phyloP scores from a whole-genome alignment of 2,797 vertebrate genomes.

The Pristis pectinata region DNA sequence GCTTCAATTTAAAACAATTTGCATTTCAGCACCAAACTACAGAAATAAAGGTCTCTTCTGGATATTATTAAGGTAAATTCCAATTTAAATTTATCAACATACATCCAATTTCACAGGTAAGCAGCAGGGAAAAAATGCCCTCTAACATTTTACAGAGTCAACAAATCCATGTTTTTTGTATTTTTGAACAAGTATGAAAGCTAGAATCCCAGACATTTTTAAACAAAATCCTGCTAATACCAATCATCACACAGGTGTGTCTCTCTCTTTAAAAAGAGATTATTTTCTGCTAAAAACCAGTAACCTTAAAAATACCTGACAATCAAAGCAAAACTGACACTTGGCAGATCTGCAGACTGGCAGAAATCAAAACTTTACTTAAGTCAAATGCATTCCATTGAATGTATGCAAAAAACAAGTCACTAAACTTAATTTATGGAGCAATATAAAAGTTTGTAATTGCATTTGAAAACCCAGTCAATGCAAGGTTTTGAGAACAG shows the following conservation, averaged over 20 bases:
- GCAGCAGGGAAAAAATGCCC: slow-evolving; percentile 59
- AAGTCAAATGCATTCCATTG: background rate
- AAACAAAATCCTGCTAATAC: slow-evolving; percentile 63
- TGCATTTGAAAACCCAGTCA: background rate
- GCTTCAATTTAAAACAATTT: background rate
- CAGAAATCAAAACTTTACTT: background rate
- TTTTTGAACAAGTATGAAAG: slow-evolving; percentile 60
- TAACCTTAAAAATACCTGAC: background rate
- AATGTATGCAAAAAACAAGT: background rate
- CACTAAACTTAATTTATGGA: background rate
- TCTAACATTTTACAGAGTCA: slow-evolving; percentile 64
- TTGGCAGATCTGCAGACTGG: background rate
- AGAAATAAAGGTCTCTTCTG: background rate
- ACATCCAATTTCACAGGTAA: background rate
- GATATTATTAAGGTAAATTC: background rate
- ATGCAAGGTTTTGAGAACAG: background rate
- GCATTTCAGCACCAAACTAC: background rate
- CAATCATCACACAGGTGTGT: slow-evolving; percentile 68
- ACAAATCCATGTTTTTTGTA: slow-evolving; percentile 64
- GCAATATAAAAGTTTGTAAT: slow-evolving; percentile 2
- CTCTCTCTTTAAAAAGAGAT: slow-evolving; percentile 51
- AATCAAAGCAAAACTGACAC: background rate
- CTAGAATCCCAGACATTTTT: slow-evolving; percentile 66
- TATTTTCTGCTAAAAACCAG: slow-evolving; percentile 46
- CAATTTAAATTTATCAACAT: background rate